Base-by-base conservation (phyloP, 2,113 vertebrate genomes). In the Carassius auratus region DNA sequence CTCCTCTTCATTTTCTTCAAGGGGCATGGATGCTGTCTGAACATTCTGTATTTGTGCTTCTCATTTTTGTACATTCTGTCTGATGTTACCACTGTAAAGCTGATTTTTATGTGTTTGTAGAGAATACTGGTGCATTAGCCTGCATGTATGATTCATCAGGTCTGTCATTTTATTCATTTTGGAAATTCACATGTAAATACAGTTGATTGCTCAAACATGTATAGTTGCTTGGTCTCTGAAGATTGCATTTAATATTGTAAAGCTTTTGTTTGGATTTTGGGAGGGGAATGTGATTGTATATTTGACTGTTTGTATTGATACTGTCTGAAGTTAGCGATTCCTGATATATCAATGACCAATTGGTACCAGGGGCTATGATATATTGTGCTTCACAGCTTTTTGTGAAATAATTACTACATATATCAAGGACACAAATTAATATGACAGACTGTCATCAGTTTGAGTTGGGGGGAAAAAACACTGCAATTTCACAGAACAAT, bases 11-110 rank as follows among this genome's bases (percentile, higher is more conserved):
- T 99, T 98, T 91, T 98, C 97, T 0, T 96, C 96, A 91, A 93
- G 97, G 90, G 98, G 98, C 91, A 99, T 98, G 97, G 98, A 99
- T 90, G 89, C 97, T n/a, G 93, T 99, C 89, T 99, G 96, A 96
- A 84, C 76, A 83, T 38, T 23, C 77, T 52, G 30, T 30, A 66
- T n/a, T 86, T 17, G 61, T 71, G 33, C 52, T 87, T 84, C 85
- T 84, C 26, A 38, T 86, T 88, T 69, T 9, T 69, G 62, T 69
- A 62, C 42, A 42, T 73, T 61, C 55, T 79, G 10, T 30, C 52
- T 86, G 95, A 92, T 92, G 89, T 76, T 92, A 89, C 94, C 93
- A 92, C 88, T 93, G 94, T 90, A 93, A 93, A 87, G 95, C 93
- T 94, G 88, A 90, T 93, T 90, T 94, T 92, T 91, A 93, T 88